Base-by-base conservation (phyloP, 2,113 vertebrate genomes). In the Tonatia bakeri region DNA sequence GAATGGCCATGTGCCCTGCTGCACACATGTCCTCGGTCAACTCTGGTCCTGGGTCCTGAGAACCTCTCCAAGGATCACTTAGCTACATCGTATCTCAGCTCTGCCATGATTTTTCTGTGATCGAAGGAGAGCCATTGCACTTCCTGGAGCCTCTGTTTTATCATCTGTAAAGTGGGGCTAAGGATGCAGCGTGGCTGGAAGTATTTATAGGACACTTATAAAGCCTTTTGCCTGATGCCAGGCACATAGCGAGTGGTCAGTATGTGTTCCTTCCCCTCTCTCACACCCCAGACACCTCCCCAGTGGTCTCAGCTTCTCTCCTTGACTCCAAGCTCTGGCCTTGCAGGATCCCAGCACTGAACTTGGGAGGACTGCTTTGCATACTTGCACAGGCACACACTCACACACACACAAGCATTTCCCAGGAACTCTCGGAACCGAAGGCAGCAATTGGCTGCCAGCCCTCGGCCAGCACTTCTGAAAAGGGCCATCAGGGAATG, bases 371-470 rank as follows among this genome's bases (percentile, higher is more conserved):
- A 16, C 26, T 5, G 1, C 26, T 8, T 1, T 4, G 33, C 67
- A 24, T 16, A 11, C 2, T 6, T 19, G 15, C 0, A 2, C 1
- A 7, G 0, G 0, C 9, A 1, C 0, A 5, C 24, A 16, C 14
- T 1, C 3, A 4, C 16, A 8, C 47, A 24, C 28, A 4, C 47
- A 47, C 47, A 47, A 9, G 31, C 85, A 7, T 50, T 92, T 87
- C 65, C 85, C 69, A 59, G 69, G 13, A 90, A 45, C 52, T 40
- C 87, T 85, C 1, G 12, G 22, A 56, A 82, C 38, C 7, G 0
- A 69, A 75, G 33, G 65, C 90, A 54, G 4, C 1, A 8, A 38
- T 11, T 3, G 13, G 13, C 83, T 2, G 19, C 64, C 17, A 10
- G 75, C 87, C 14, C 67, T 36, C 7, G 7, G 47, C 87, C 59